Conservation (phyloP, 92 coral and sea anemone species). For the Pocillopora grandis region DNA sequence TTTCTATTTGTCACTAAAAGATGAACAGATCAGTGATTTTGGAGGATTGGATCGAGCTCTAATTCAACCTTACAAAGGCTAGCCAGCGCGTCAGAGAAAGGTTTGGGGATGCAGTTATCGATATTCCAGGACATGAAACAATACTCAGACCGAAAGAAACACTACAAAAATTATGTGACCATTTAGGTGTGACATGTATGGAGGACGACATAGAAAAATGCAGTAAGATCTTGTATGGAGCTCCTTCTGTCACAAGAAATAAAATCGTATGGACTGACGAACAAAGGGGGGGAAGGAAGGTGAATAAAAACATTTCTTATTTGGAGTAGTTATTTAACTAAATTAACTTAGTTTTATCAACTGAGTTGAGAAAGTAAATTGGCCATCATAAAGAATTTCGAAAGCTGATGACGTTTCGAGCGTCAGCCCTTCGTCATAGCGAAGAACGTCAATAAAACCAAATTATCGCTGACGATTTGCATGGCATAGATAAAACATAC, state of each 20-base stretch:
- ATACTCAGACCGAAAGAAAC: constrained; percentile 37
- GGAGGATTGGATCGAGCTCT: not conserved
- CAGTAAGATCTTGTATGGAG: not conserved
- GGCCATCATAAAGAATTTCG: too few relatives aligned
- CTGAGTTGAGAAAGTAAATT: too few relatives aligned
- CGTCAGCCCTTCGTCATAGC: too few relatives aligned
- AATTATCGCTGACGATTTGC: too few relatives aligned
- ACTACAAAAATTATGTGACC: constrained; percentile 24
- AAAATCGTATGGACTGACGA: constrained; percentile 13
- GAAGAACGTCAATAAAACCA: too few relatives aligned
- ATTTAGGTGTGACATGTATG: constrained; percentile 30
- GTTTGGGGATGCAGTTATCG: constrained; percentile 42
- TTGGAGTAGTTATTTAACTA: too few relatives aligned
- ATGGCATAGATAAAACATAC: too few relatives aligned
- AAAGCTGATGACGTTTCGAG: too few relatives aligned
- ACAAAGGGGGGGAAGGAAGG: too few relatives aligned
- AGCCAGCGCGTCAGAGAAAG: constrained; percentile 15
- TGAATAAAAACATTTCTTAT: too few relatives aligned
- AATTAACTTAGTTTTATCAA: not conserved
- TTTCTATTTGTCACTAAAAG: not conserved
- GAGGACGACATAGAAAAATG: constrained; percentile 21
- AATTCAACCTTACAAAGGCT: constrained; percentile 1
- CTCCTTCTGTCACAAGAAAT: constrained; percentile 30
- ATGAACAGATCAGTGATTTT: not conserved
- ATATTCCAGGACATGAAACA: constrained; percentile 35